These are phyloP conservation scores for Blastobasis lacticolella DNA, from an alignment of 2,888 invertebrate genomes.

Conservation along the genomic window DNA sequence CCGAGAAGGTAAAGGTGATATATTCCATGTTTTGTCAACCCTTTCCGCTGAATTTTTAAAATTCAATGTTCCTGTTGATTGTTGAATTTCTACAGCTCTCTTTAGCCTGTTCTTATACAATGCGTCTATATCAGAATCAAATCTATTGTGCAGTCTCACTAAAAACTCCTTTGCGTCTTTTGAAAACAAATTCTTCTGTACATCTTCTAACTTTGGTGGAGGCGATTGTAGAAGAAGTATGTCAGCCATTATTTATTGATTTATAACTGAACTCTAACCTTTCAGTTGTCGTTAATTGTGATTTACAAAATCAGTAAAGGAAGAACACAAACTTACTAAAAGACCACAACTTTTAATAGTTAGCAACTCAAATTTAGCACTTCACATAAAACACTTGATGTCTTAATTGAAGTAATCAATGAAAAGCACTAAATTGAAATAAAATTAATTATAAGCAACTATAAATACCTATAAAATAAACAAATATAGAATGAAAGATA, in stretches of 20 bases:
- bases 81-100: constrained; percentile 41
- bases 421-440: too few species aligned
- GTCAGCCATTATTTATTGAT: constrained; percentile 26
- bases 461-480: too few species aligned
- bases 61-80: constrained; percentile 28
- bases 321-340: too few species aligned
- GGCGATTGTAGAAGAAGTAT: constrained; percentile 62
- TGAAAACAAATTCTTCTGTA: constrained; percentile 71
- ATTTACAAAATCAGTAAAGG: too few species aligned
- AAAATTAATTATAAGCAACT: too few species aligned
- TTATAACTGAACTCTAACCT: neutral
- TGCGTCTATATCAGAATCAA: constrained; percentile 62
- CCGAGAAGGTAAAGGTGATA: constrained; percentile 71
- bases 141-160: constrained; percentile 60
- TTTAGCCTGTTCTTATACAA: constrained; percentile 55
- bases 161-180: constrained; percentile 74
- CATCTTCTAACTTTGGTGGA: constrained; percentile 67
- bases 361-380: too few species aligned
- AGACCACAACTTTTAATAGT: too few species aligned
- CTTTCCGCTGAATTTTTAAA: constrained; percentile 60
- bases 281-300: too few species aligned
- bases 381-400: too few species aligned
- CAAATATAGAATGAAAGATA: too few species aligned
- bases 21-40: constrained; percentile 69
- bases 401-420: too few species aligned